phyloP scores from a whole-genome alignment of 2,797 vertebrate species.

The Ciconia nigra region DNA sequence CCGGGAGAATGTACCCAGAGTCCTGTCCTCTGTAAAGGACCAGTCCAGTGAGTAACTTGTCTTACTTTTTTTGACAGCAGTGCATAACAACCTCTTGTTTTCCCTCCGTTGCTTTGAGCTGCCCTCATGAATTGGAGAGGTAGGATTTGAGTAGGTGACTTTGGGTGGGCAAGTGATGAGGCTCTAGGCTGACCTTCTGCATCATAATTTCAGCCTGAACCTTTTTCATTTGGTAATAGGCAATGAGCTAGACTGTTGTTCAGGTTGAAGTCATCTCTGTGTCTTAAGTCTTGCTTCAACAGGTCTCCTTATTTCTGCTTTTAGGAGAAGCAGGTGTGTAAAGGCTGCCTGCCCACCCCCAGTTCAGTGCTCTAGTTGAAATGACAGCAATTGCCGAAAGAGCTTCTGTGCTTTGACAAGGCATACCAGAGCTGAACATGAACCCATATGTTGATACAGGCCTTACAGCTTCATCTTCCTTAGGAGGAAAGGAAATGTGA shows the following conservation, averaged over 20 bases:
- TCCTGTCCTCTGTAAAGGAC: conserved; percentile 77
- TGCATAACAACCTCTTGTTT: neutral
- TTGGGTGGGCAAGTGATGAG: neutral
- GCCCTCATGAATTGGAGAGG: neutral
- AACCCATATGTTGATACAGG: rapidly evolving
- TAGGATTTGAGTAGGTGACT: neutral
- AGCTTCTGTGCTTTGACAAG: too few relatives aligned
- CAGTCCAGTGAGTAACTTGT: conserved; percentile 79
- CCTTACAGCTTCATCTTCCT: neutral
- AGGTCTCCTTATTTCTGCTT: neutral
- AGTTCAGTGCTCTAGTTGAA: neutral
- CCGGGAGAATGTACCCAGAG: conserved; percentile 88
- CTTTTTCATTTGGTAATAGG: neutral
- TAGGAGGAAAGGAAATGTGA: neutral
- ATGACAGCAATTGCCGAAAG: neutral
- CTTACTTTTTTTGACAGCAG: neutral
- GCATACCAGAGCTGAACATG: neutral
- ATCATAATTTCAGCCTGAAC: neutral
- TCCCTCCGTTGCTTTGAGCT: neutral
- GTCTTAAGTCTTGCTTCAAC: neutral
- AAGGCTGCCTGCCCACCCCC: neutral
- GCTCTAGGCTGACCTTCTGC: neutral
- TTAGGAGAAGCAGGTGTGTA: neutral
- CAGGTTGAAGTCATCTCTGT: neutral
- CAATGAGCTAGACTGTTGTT: neutral